Conservation (phyloP, 2,888 invertebrate species). For the Saturnia pavonia region DNA sequence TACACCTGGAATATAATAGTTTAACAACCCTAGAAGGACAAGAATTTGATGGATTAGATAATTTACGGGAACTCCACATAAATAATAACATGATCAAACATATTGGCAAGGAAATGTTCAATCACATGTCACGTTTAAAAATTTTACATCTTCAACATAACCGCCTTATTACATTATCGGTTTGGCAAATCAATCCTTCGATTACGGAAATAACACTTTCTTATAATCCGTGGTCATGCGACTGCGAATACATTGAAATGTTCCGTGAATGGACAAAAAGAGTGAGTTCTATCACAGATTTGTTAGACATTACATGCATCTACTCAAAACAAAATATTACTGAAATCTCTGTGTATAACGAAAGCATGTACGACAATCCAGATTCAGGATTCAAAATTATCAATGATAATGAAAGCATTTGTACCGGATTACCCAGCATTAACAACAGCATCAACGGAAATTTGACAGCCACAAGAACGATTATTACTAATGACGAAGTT, state of each 20-base stretch:
- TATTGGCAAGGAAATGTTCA: slow-evolving; percentile 88
- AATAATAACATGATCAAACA: slow-evolving; percentile 87
- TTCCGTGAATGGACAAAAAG: slow-evolving; percentile 89
- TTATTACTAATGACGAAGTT: slow-evolving; percentile 86
- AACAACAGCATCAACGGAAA: slow-evolving; percentile 87
- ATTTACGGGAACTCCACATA: slow-evolving; percentile 86
- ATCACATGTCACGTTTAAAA: slow-evolving; percentile 83
- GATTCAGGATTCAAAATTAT: slow-evolving; percentile 83
- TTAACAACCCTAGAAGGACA: slow-evolving; percentile 87
- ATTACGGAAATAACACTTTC: slow-evolving; percentile 85
- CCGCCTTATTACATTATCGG: slow-evolving; percentile 84
- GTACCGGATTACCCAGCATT: slow-evolving; percentile 84
- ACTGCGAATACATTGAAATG: slow-evolving; percentile 89
- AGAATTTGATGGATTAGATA: slow-evolving; percentile 90
- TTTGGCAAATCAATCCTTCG: slow-evolving; percentile 86
- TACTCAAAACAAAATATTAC: slow-evolving; percentile 81
- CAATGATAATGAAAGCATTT: slow-evolving; percentile 83
- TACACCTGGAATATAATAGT: slow-evolving; percentile 89
- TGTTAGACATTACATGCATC: slow-evolving; percentile 85
- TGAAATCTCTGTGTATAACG: slow-evolving; percentile 80
- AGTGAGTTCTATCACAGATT: slow-evolving; percentile 85
- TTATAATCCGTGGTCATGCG: slow-evolving; percentile 91
- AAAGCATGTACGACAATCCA: slow-evolving; percentile 80
- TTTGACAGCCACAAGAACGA: slow-evolving; percentile 86
- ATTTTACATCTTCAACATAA: slow-evolving; percentile 88